phyloP scores from a whole-genome alignment of 2,888 invertebrate species.

The Drosophila helvetica region DNA sequence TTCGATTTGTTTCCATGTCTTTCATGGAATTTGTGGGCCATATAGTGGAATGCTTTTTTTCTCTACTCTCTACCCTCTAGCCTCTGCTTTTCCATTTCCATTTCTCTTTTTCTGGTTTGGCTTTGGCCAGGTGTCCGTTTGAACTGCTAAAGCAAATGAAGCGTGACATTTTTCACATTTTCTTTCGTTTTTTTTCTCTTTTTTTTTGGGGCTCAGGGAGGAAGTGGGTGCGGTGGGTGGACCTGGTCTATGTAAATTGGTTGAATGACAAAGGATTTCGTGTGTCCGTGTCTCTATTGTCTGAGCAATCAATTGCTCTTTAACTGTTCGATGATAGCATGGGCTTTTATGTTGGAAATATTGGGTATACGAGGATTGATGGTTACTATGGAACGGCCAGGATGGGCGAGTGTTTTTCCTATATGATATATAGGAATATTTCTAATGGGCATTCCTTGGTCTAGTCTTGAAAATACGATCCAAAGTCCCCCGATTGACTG shows the following conservation, averaged over 20 bases:
- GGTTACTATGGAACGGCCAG: not conserved
- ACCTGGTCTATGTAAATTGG: conserved; percentile 38
- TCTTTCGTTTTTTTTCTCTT: conserved; percentile 19
- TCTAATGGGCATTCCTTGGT: no score
- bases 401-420: no score
- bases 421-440: no score
- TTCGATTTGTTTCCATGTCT: conserved; percentile 63
- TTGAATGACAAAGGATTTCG: conserved; percentile 39
- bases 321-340: conserved; percentile 35
- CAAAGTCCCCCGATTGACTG: not conserved
- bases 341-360: no score
- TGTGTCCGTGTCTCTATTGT: conserved; percentile 15
- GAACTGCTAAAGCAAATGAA: conserved; percentile 73
- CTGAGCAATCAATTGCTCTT: conserved; percentile 47
- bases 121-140: conserved; percentile 69
- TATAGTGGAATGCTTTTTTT: conserved; percentile 46
- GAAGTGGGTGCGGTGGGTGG: not conserved
- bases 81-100: conserved; percentile 4
- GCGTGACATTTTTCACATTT: conserved; percentile 77
- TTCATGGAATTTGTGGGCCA: conserved; percentile 70
- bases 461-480: not conserved
- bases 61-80: not conserved
- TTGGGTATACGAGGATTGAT: not conserved
- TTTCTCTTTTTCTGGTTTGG: conserved; percentile 35
- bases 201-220: not conserved